These are phyloP conservation scores for Ectropis grisescens DNA, from an alignment of 1,140 invertebrate species.

Conservation along the genomic window DNA sequence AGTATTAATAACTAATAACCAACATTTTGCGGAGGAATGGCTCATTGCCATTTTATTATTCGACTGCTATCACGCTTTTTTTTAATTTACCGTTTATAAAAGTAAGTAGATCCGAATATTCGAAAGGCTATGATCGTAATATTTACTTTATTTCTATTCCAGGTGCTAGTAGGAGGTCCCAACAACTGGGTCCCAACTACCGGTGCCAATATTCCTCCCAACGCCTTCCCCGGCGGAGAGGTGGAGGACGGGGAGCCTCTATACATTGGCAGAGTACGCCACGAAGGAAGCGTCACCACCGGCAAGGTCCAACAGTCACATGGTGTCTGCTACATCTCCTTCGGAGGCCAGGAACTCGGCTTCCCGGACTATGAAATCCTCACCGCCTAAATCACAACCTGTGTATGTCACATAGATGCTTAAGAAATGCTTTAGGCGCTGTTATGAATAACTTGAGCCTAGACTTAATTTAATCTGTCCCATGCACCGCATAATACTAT, in stretches of 20 bases:
- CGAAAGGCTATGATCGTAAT: too few species aligned
- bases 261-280: constrained; percentile 76
- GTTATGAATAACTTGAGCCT: background rate
- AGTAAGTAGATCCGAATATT: too few species aligned
- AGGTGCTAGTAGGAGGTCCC: constrained; percentile 74
- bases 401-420: background rate
- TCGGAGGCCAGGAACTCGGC: constrained; percentile 77
- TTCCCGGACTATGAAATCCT: constrained; percentile 83
- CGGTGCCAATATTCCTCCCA: constrained; percentile 77
- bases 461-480: constrained; percentile 10
- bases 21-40: too few species aligned
- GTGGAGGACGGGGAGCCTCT: constrained; percentile 82
- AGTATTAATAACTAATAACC: too few species aligned
- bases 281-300: constrained; percentile 76
- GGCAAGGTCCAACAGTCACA: constrained; percentile 80
- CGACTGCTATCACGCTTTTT: too few species aligned
- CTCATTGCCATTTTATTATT: too few species aligned
- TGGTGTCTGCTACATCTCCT: constrained; percentile 79
- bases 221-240: constrained; percentile 80
- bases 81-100: too few species aligned
- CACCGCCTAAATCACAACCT: constrained; percentile 41
- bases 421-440: background rate
- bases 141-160: too few species aligned
- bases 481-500: constrained; percentile 26
- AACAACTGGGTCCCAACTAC: constrained; percentile 74